Percentiles rank a stretch among this genome's conserved stretches.
phyloP scores from a whole-genome alignment of 2,113 vertebrate species.

The Axis porcinus region DNA sequence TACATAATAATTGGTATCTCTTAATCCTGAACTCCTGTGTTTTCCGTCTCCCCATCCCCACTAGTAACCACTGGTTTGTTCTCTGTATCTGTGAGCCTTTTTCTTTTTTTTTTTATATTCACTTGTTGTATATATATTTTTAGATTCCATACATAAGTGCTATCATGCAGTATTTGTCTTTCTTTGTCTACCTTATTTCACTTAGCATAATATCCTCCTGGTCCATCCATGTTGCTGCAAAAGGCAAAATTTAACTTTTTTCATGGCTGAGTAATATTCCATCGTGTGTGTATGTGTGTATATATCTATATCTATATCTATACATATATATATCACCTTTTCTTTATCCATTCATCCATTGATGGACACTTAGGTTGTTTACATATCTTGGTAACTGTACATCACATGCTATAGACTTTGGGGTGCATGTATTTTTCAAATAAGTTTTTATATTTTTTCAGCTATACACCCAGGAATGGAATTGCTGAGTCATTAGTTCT shows the following conservation, averaged over 20 bases:
- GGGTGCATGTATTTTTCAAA: neutral
- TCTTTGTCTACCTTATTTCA: neutral
- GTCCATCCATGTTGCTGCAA: neutral
- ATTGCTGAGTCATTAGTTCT: neutral
- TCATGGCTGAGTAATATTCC: neutral
- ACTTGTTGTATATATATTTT: neutral
- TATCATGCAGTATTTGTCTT: neutral
- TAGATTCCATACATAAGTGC: neutral
- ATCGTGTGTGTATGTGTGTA: neutral
- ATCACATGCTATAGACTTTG: neutral
- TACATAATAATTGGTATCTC: neutral
- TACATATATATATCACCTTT: neutral
- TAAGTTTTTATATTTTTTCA: neutral
- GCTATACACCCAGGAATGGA: neutral
- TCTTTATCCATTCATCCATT: neutral
- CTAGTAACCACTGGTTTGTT: neutral
- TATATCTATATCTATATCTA: neutral
- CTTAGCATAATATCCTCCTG: neutral
- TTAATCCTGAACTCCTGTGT: neutral
- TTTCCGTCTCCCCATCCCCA: neutral
- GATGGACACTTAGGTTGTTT: neutral
- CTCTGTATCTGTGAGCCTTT: neutral
- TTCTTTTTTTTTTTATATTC: neutral
- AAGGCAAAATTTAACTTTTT: neutral
- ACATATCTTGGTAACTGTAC: neutral